Conservation (phyloP, 2,888 invertebrate species). For the Caenorhabditis sulstoni region DNA sequence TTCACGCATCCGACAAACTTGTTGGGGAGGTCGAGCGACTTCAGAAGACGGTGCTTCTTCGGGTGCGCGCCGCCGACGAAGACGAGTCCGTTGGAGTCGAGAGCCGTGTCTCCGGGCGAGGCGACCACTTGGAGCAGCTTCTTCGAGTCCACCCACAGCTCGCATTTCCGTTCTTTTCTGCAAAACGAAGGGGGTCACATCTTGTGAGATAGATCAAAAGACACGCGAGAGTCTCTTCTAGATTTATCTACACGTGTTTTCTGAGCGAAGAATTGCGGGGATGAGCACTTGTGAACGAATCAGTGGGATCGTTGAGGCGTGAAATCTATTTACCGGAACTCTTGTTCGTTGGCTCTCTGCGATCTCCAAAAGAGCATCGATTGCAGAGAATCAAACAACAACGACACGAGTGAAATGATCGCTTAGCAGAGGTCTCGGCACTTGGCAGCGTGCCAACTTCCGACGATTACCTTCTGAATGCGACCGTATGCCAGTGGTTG, state of each 20-base stretch:
- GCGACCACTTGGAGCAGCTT: conserved; percentile 63
- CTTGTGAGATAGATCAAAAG: not conserved
- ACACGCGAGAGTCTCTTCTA: not conserved
- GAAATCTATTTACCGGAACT: conserved; percentile 35
- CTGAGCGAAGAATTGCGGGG: conserved; percentile 20
- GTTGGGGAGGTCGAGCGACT: conserved; percentile 28
- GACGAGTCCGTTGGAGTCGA: conserved; percentile 68
- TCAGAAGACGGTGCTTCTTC: conserved; percentile 39
- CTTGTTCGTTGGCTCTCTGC: conserved; percentile 18
- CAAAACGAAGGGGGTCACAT: conserved; percentile 21
- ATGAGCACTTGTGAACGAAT: not conserved
- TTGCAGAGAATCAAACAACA: not conserved
- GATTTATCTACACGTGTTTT: conserved; percentile 22
- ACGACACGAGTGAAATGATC: no score
- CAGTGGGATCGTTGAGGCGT: conserved; percentile 30
- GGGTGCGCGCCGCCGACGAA: conserved; percentile 61
- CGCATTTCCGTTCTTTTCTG: conserved; percentile 64
- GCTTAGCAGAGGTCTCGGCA: no score
- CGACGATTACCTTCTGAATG: conserved; percentile 61
- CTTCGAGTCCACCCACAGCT: conserved; percentile 61
- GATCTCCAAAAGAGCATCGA: conserved; percentile 30
- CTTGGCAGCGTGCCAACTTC: no score
- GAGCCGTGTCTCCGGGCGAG: conserved; percentile 63
- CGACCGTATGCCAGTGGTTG: conserved; percentile 65
- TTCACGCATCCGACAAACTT: conserved; percentile 61